phyloP scores from a whole-genome alignment of 2,797 vertebrate genomes.

The Anabacerthia variegaticeps region DNA sequence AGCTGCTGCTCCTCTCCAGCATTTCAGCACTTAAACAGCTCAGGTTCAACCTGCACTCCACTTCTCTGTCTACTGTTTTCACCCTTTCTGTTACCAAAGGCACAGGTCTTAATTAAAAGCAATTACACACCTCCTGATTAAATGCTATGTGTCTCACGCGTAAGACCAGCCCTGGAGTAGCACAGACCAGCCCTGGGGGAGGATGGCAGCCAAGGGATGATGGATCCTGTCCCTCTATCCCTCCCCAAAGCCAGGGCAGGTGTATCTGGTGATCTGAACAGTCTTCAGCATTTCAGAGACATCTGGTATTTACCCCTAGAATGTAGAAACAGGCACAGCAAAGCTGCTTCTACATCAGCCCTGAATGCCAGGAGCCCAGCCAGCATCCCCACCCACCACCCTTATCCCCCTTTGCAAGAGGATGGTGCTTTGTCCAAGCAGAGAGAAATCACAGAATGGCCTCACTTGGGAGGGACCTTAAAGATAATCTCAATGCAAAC shows the following conservation, averaged over 20 bases:
- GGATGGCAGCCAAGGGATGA: rapidly evolving
- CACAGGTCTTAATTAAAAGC: not conserved
- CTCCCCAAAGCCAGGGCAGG: not conserved
- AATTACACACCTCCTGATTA: not conserved
- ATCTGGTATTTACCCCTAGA: not conserved
- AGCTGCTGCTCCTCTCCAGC: not conserved
- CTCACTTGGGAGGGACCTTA: not conserved
- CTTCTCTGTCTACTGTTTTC: not conserved
- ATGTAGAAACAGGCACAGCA: not conserved
- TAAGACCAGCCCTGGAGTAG: not conserved
- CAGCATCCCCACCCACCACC: too few species aligned
- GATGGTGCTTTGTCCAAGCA: not conserved
- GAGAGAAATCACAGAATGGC: not conserved
- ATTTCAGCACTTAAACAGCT: not conserved
- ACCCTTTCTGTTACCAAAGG: not conserved
- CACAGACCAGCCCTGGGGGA: rapidly evolving
- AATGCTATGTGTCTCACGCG: not conserved
- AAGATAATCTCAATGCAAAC: too few species aligned
- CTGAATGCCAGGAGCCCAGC: too few species aligned
- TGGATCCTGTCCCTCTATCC: not conserved
- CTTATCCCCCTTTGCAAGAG: too few species aligned
- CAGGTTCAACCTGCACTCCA: not conserved
- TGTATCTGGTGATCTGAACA: not conserved
- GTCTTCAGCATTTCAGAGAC: not conserved
- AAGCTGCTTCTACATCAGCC: not conserved